Conservation (phyloP, 2,797 vertebrate genomes). For the Lacerta agilis region DNA sequence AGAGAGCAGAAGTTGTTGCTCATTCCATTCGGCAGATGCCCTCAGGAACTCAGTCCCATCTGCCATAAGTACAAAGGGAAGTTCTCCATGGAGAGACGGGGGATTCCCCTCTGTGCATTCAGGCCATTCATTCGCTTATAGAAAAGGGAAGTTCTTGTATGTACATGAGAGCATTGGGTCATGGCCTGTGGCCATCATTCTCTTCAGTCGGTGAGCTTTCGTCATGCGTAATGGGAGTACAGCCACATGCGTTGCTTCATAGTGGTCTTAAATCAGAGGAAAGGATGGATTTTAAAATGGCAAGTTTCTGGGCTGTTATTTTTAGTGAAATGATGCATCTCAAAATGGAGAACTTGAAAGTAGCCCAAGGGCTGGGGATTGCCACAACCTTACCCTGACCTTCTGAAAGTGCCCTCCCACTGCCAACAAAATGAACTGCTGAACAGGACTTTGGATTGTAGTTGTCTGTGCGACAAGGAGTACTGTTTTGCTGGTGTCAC, state of each 20-base stretch:
- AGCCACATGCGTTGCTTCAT: not conserved
- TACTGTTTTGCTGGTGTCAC: no score
- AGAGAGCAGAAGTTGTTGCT: constrained; percentile 10
- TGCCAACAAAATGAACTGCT: no score
- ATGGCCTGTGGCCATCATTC: not conserved
- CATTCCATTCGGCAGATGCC: not conserved
- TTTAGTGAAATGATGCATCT: not conserved
- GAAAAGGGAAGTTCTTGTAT: not conserved
- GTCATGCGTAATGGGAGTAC: not conserved
- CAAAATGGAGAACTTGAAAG: no score
- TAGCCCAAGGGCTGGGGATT: no score
- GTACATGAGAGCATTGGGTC: not conserved
- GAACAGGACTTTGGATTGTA: no score
- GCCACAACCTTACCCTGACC: no score
- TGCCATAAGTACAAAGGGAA: not conserved
- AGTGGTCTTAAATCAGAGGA: not conserved
- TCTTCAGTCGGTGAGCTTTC: not conserved
- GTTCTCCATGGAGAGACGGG: not conserved
- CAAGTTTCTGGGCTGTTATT: not conserved
- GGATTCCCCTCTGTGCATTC: not conserved
- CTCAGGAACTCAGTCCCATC: constrained; percentile 4
- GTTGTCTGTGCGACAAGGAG: no score
- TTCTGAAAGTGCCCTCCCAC: no score
- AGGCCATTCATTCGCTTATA: not conserved
- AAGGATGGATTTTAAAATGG: not conserved